phyloP scores from a whole-genome alignment of 2,797 vertebrate genomes.

The Lagocephalus sceleratus region DNA sequence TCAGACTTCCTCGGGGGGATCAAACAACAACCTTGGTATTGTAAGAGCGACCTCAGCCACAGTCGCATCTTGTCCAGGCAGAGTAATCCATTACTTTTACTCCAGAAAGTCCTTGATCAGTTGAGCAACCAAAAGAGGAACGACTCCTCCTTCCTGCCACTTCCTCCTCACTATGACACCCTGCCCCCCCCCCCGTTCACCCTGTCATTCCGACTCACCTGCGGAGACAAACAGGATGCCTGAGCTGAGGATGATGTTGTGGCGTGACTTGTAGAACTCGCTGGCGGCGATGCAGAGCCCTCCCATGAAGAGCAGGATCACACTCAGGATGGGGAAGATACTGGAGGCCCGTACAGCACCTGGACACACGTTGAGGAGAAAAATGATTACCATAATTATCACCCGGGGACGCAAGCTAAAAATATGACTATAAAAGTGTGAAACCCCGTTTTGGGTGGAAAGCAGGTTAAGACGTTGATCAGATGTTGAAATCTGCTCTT shows the following conservation, averaged over 20 bases:
- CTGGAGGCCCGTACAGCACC: constrained; percentile 94
- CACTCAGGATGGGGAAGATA: constrained; percentile 96
- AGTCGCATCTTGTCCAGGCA: no score
- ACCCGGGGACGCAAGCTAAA: neutral
- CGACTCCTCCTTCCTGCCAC: neutral
- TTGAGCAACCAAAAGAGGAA: no score
- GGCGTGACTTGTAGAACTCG: constrained; percentile 97
- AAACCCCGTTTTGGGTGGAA: no score
- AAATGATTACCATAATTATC: constrained; percentile 3
- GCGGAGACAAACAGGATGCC: constrained; percentile 98
- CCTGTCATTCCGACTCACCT: constrained; percentile 67
- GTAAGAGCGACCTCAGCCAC: no score
- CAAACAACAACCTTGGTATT: no score
- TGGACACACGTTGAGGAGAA: constrained; percentile 49
- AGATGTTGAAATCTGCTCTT: no score
- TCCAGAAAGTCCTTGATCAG: no score
- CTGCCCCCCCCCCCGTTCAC: neutral
- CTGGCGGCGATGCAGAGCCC: constrained; percentile 96
- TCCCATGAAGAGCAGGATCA: constrained; percentile 97
- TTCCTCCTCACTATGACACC: no score
- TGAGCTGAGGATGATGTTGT: constrained; percentile 98
- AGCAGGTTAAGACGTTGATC: no score
- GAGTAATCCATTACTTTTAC: no score
- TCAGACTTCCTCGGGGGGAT: no score
- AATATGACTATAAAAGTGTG: neutral